A percentile compares a stretch with the other conserved stretches of the same genome.
Evolutionary conservation across 2,113 vertebrate genomes (phyloP).

Genomic region (Saccopteryx bilineata): DNA sequence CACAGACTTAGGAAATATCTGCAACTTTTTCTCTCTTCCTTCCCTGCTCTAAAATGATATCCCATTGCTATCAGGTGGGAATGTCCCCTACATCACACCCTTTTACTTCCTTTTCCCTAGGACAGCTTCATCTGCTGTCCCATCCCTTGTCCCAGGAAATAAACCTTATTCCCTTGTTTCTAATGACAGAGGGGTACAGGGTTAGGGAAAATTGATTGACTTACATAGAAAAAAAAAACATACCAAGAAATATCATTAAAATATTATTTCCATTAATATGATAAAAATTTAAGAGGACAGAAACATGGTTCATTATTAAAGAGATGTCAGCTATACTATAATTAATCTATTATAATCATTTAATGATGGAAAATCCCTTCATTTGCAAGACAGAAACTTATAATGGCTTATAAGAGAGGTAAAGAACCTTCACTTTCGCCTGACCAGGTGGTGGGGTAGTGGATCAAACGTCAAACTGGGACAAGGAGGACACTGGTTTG

Average conservation of each 20-base stretch:
- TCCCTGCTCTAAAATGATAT: not conserved
- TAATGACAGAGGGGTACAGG: not conserved
- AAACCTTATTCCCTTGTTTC: not conserved
- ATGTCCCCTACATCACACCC: not conserved
- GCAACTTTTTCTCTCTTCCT: not conserved
- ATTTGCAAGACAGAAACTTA: not conserved
- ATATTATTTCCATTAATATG: not conserved
- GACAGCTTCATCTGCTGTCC: not conserved
- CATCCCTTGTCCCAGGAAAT: not conserved
- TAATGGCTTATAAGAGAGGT: not conserved
- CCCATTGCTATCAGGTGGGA: not conserved
- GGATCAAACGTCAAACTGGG: no score
- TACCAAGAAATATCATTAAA: not conserved
- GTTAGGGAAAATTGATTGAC: not conserved
- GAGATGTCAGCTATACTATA: not conserved
- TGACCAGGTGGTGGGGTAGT: no score
- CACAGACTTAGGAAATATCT: not conserved
- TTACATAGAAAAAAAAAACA: not conserved
- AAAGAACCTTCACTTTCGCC: not conserved
- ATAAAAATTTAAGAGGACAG: not conserved
- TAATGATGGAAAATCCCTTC: not conserved
- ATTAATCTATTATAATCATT: not conserved
- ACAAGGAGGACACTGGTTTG: no score
- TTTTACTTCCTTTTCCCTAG: not conserved
- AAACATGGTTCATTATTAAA: not conserved